Conservation (phyloP, 2,113 vertebrate species). For the Myrmecophaga tridactyla region DNA sequence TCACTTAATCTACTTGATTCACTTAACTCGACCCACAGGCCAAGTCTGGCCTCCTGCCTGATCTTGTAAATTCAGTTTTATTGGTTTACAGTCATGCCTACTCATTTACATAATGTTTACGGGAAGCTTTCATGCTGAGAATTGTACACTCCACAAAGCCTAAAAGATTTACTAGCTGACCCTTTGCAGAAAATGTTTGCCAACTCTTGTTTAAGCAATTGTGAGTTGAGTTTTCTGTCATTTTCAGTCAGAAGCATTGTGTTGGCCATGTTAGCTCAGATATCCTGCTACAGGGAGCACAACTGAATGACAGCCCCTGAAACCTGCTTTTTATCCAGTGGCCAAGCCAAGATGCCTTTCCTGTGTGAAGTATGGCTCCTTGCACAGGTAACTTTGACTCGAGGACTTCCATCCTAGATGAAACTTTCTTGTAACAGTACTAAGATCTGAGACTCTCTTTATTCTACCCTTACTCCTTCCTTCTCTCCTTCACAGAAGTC, state of each 20-base stretch:
- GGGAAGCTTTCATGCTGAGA: not conserved
- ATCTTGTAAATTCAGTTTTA: not conserved
- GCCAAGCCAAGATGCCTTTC: not conserved
- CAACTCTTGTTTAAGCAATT: not conserved
- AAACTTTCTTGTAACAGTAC: not conserved
- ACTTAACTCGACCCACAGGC: not conserved
- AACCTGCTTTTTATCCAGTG: not conserved
- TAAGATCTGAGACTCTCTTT: not conserved
- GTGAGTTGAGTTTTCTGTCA: not conserved
- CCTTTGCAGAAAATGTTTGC: not conserved
- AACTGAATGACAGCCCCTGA: not conserved
- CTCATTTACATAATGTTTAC: not conserved
- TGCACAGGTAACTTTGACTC: not conserved
- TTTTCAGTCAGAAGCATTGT: not conserved
- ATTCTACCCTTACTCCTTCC: not conserved
- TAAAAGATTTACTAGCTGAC: not conserved
- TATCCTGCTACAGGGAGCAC: not conserved
- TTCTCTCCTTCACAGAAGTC: not conserved
- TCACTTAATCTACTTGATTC: not conserved
- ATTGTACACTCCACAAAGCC: not conserved
- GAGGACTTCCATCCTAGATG: not conserved
- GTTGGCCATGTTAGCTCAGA: not conserved
- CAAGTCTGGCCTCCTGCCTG: not conserved
- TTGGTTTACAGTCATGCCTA: not conserved
- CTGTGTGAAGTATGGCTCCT: not conserved